phyloP scores from a whole-genome alignment of 1,140 invertebrate genomes.

The Drosophila busckii region DNA sequence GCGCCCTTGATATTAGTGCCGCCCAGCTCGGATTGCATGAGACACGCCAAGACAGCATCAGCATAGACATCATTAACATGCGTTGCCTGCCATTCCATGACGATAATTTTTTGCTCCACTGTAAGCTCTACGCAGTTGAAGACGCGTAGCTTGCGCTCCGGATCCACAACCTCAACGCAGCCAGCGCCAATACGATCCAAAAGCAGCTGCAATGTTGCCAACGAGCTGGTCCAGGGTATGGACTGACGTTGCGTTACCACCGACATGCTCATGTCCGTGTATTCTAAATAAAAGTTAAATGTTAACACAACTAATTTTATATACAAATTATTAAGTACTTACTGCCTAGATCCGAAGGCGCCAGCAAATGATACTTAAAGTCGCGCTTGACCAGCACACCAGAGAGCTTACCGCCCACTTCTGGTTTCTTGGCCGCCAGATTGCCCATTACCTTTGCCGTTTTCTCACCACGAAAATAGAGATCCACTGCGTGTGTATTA shows the following conservation, averaged over 20 bases:
- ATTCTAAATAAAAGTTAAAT: conserved; percentile 82
- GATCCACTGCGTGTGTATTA: conserved; percentile 95
- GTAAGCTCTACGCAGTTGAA: conserved; percentile 90
- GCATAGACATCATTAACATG: conserved; percentile 99
- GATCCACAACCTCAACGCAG: conserved; percentile 86
- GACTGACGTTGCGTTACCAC: conserved; percentile 94
- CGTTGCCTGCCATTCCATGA: conserved; percentile 95
- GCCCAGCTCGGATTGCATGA: conserved; percentile 87
- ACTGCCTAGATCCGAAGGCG: conserved; percentile 94
- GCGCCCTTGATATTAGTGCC: conserved; percentile 82
- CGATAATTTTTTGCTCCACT: conserved; percentile 90
- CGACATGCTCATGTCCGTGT: conserved; percentile 96
- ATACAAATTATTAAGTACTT: conserved; percentile 64
- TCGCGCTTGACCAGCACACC: conserved; percentile 98
- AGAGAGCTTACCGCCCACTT: conserved; percentile 88
- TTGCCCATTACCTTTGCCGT: conserved; percentile 98
- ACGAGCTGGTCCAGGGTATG: conserved; percentile 90
- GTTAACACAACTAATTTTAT: background rate
- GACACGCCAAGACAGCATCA: conserved; percentile 92
- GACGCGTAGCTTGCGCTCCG: conserved; percentile 86
- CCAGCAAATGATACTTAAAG: conserved; percentile 98
- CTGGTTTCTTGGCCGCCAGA: conserved; percentile 90
- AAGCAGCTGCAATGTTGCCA: conserved; percentile 89
- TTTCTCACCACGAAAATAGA: conserved; percentile 98
- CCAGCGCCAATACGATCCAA: conserved; percentile 89